These are phyloP conservation scores for Caenorhabditis sulstoni DNA, from an alignment of 2,888 invertebrate genomes.

Conservation along the genomic window DNA sequence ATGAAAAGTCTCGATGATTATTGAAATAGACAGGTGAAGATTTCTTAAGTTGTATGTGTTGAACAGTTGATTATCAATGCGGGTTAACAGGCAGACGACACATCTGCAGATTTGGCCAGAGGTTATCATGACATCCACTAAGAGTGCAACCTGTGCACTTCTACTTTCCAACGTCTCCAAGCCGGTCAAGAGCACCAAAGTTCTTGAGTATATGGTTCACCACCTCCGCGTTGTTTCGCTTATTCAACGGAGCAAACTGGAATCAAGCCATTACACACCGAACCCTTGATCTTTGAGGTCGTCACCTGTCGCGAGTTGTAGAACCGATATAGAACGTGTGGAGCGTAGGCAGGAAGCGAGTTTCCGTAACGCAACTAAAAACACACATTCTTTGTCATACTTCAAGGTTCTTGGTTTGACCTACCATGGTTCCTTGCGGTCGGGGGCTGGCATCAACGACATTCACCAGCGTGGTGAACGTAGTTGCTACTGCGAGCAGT, in stretches of 20 bases:
- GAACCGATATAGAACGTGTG: slow-evolving; percentile 59
- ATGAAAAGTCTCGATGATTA: too few relatives aligned
- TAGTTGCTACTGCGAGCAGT: slow-evolving; percentile 40
- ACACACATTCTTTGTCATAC: not conserved
- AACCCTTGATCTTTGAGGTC: not conserved
- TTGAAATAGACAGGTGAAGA: too few relatives aligned
- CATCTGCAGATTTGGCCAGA: not conserved
- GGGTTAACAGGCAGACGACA: too few relatives aligned
- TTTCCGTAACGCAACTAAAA: slow-evolving; percentile 57
- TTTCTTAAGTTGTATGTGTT: too few relatives aligned
- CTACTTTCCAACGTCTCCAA: slow-evolving; percentile 76
- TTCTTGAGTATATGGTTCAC: slow-evolving; percentile 80
- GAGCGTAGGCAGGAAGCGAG: slow-evolving; percentile 58
- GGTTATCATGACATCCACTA: not conserved
- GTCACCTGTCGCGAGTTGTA: slow-evolving; percentile 61
- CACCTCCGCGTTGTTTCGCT: slow-evolving; percentile 74
- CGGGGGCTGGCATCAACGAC: slow-evolving; percentile 40
- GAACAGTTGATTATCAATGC: not conserved
- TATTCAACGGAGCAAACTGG: slow-evolving; percentile 56
- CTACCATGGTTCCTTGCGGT: slow-evolving; percentile 48
- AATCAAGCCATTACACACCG: not conserved
- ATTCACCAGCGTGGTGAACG: slow-evolving; percentile 21
- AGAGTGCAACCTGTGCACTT: slow-evolving; percentile 15
- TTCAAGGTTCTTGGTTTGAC: not conserved
- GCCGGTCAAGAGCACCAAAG: slow-evolving; percentile 76